Base-by-base conservation (phyloP, 2,113 vertebrate genomes). In the Rhinolophus ferrumequinum region DNA sequence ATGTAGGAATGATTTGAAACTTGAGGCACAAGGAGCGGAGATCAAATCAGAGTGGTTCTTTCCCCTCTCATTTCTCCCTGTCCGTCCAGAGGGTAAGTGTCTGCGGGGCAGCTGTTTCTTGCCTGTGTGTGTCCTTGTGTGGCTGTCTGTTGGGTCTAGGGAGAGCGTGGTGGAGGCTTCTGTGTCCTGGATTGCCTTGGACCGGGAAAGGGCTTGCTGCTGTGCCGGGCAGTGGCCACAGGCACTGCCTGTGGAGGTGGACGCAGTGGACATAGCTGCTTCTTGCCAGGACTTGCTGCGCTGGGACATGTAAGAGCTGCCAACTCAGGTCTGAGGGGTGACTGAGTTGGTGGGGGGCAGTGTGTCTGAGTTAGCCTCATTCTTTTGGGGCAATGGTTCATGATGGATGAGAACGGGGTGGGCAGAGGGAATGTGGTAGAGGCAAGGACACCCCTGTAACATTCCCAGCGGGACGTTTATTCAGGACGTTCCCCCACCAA, bases 1-100 rank as follows among this genome's bases (percentile, higher is more conserved):
- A 0, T 72, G 50, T 85, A 94, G 82, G 97, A 96, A 97, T 92
- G 95, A 96, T 64, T 94, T 97, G 96, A 97, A 98, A 97, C 97
- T 98, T 96, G 97, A 98, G 95, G 87, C 87, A 86, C 86, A 12
- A 70, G 69, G 62, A 80, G 52, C 93, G 26, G 88, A 88, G 56
- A 88, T 70, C 76, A 75, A 50, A 75, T 91, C 79, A 44, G 73
- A 83, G 70, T 5, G 2, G 33, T 47, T 28, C 58, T 69, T 67
- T 70, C 44, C 33, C 75, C 81, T 84, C 41, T 47, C 50, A 56
- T 75, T 3, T 28, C 69, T 89, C 50, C 33, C 8, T 67, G 89
- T 90, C 83, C 2, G 16, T 66, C 12, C 79, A 26, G 85, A 95
- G 94, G 94, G 97, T 98, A 92, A 97, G 97, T 94, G 67, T 70